These are phyloP conservation scores for Drosophila sulfurigaster DNA, from an alignment of 1,140 invertebrate genomes.

Conservation along the genomic window DNA sequence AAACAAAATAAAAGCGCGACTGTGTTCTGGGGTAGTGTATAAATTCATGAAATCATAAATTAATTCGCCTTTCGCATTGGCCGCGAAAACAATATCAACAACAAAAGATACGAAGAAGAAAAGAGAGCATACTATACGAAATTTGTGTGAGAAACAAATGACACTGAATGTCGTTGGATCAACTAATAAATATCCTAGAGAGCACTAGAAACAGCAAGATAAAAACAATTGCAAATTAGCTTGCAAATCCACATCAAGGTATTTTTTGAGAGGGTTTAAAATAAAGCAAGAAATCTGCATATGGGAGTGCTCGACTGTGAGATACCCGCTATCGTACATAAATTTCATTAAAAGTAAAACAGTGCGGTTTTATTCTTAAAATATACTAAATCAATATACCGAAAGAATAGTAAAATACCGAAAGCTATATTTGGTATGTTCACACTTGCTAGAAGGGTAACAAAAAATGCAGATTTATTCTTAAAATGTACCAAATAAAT, in stretches of 20 bases:
- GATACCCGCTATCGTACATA: too few relatives aligned
- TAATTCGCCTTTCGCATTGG: conserved; percentile 62
- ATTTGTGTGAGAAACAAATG: conserved; percentile 6
- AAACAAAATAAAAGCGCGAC: not conserved
- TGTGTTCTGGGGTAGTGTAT: conserved; percentile 33
- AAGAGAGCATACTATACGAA: conserved; percentile 12
- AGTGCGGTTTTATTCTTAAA: too few relatives aligned
- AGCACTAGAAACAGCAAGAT: not conserved
- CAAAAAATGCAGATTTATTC: too few relatives aligned
- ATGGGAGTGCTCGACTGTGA: too few relatives aligned
- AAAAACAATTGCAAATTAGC: not conserved
- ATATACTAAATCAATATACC: too few relatives aligned
- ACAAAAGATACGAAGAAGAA: conserved; percentile 22
- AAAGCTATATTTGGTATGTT: too few relatives aligned
- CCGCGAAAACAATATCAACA: conserved; percentile 27
- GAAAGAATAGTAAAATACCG: too few relatives aligned
- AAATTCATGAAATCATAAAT: conserved; percentile 75
- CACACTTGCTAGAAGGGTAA: too few relatives aligned
- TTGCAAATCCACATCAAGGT: not conserved
- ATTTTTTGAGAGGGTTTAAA: conserved; percentile 1
- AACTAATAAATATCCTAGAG: conserved; percentile 7
- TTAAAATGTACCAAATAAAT: too few relatives aligned
- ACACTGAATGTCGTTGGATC: not conserved
- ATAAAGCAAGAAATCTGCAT: too few relatives aligned
- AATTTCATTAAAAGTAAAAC: too few relatives aligned